phyloP scores from a whole-genome alignment of 2,888 invertebrate genomes.

The Caenorhabditis drosophilae region DNA sequence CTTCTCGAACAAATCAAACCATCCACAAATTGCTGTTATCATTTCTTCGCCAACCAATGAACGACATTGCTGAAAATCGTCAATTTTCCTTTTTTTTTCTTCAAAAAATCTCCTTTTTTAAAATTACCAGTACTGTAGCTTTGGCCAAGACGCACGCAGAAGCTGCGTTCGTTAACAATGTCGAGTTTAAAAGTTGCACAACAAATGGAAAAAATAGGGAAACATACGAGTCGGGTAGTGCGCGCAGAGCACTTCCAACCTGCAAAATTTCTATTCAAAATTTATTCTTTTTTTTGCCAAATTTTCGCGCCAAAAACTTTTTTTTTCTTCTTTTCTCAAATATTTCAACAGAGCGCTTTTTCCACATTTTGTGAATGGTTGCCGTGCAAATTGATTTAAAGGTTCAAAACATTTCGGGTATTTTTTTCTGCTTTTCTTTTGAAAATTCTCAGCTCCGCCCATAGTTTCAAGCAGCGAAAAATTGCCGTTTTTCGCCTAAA shows the following conservation, averaged over 20 bases:
- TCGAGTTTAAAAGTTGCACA: slow-evolving; percentile 27
- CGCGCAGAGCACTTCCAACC: slow-evolving; percentile 14
- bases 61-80: slow-evolving; percentile 16
- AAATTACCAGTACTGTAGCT: slow-evolving; percentile 38
- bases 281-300: no score
- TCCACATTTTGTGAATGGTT: no score
- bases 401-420: no score
- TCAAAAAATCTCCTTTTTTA: neutral
- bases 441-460: no score
- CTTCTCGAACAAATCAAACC: slow-evolving; percentile 27
- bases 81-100: neutral
- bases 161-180: slow-evolving; percentile 25
- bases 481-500: no score
- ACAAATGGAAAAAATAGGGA: slow-evolving; percentile 37
- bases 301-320: no score
- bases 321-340: no score
- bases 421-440: no score
- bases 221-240: slow-evolving; percentile 17
- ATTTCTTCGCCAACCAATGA: slow-evolving; percentile 16
- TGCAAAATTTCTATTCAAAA: no score
- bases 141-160: slow-evolving; percentile 45
- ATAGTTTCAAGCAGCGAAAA: no score
- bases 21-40: slow-evolving; percentile 21
- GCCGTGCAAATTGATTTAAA: no score
- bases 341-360: no score